Evolutionary conservation across 1,140 invertebrate genomes (phyloP), one percentile per base, ranked within the genome.

Genomic region (Sweltsa coloradensis): DNA sequence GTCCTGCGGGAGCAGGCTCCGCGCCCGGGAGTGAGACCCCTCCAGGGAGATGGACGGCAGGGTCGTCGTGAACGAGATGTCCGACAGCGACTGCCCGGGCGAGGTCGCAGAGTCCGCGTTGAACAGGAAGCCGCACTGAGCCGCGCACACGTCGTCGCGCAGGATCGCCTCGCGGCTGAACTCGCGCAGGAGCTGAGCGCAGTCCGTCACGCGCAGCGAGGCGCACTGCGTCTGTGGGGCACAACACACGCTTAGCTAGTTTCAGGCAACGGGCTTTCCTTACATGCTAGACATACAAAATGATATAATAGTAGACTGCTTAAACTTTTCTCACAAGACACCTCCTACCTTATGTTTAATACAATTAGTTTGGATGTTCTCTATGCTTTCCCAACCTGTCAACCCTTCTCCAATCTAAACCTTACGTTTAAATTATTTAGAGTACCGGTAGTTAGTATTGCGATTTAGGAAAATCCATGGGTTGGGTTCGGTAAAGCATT

Each of bases 141-240:
- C 85, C 13, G 85, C 83, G 63, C 90, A 94, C 0, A 92, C 85
- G 54, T 89, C 85, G 56, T 94, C 90, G 3, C 78, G 73, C 18
- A 89, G 61, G 18, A 94, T 84, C 0, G 81, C 81, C 37, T 90
- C 85, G 31, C 79, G 74, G 21, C 84, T 78, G 64, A 85, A 89
- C 64, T 89, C 85, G 21, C 81, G 72, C 21, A 87, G 66, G 25
- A 93, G 69, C 53, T 86, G 80, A 27, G 77, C 78, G 61, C 90
- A 95, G 61, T 91, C 86, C 7, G 86, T 89, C 41, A 95, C 82
- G 51, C 86, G 77, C 13, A 93, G 65, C 0, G 89, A 92, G 24
- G 89, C 88, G 60, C 90, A 94, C 60, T 89, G 83, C 1, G 85
- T 78, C 86, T 92, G 68, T n/a, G 69, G 70, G 55, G n/a, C n/a